Base-by-base conservation (phyloP, 2,797 vertebrate species). In the Microctenopoma stevenorrisi region DNA sequence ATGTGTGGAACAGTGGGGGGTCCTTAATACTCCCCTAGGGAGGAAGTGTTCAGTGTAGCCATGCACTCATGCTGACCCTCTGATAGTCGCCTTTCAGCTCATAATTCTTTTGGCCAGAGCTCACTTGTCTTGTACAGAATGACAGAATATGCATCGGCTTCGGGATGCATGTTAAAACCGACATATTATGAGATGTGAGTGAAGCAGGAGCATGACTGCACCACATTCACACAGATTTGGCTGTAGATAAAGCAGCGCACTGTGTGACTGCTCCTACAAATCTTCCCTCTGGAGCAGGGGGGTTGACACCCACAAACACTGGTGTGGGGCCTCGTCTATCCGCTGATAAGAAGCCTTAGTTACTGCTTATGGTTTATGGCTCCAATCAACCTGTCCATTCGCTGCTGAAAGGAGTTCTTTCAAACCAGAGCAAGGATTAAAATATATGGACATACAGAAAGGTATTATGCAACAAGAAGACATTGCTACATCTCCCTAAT, bases 281-380 rank as follows among this genome's bases (percentile, higher is more conserved):
- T 89, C 83, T 72, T 89, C 55, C 68, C 51, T 4, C 65, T 49
- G n/a, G 76, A 76, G 82, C 57, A 33, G 30, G 22, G 51, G 65
- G 76, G 68, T 68, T 85, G 80, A 86, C 79, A 87, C 66, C 68
- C 82, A 76, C 76, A 86, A 76, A 89, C 80, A 84, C 63, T 65
- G 69, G 78, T 79, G 82, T 76, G 69, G 76, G 81, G 78, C 74
- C 78, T 82, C 72, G 51, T 75, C 74, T 84, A 81, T 78, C 72
- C 48, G 58, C 83, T 86, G 87, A 89, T 91, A 91, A 90, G 86
- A 86, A 78, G 62, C 76, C 77, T 73, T 48, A 73, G 67, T 83
- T 82, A 81, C 64, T 50, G 72, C 72, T 50, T 51, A 80, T 77
- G 63, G 60, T 86, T 79, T 86, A 82, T 82, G 81, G 81, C 60